phyloP scores from a whole-genome alignment of 30 jellyfish, hydroid and myxozoan genomes.

The Euphysa ruthae region DNA sequence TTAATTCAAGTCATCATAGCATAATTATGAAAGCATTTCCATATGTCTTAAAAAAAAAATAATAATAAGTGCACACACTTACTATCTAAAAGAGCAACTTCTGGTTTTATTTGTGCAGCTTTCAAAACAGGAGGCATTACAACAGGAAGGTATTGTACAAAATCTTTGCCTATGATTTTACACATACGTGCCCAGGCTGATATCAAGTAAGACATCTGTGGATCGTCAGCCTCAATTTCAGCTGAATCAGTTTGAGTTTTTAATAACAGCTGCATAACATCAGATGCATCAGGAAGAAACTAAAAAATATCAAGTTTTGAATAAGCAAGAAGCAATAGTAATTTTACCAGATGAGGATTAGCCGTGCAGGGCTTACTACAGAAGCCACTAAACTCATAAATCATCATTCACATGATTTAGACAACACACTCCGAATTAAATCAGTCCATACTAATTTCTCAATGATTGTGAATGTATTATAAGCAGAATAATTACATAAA shows the following conservation, averaged over 20 bases:
- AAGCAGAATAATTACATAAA: too few relatives aligned
- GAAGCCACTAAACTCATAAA: too few relatives aligned
- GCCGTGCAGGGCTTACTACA: too few relatives aligned
- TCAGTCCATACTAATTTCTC: too few relatives aligned
- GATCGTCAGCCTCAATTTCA: slow-evolving; percentile 93
- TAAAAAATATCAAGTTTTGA: slow-evolving; percentile 9
- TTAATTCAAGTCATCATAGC: too few relatives aligned
- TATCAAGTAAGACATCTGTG: slow-evolving; percentile 81
- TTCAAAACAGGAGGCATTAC: slow-evolving; percentile 99
- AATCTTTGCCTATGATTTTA: slow-evolving; percentile 92
- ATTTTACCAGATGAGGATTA: neutral
- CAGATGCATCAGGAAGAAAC: slow-evolving; percentile 99
- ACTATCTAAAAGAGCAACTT: slow-evolving; percentile 87
- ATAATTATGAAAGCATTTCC: too few relatives aligned
- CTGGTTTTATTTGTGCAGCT: slow-evolving; percentile 98
- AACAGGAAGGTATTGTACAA: slow-evolving; percentile 94
- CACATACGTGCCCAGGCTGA: slow-evolving; percentile 99
- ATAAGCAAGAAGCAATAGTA: neutral
- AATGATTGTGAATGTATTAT: too few relatives aligned
- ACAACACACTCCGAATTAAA: too few relatives aligned
- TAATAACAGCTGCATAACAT: slow-evolving; percentile 91
- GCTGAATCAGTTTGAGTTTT: slow-evolving; percentile 85
- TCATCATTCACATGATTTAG: too few relatives aligned
- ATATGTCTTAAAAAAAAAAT: neutral
- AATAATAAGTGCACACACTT: slow-evolving; percentile 4